Conservation (phyloP, 2,888 invertebrate species). For the Oligia strigilis region DNA sequence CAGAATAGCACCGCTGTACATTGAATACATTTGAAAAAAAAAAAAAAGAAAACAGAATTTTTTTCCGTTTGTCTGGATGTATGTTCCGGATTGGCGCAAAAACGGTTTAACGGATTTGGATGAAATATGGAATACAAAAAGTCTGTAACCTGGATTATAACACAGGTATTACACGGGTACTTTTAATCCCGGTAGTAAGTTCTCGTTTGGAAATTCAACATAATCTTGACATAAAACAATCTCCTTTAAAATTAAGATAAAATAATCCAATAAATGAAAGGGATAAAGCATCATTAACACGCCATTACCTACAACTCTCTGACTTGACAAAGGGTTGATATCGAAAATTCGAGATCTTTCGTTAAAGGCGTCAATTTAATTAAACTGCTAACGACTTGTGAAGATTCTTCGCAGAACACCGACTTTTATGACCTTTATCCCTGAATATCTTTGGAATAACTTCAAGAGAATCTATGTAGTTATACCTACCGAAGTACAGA, state of each 20-base stretch:
- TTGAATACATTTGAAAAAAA: neutral
- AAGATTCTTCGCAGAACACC: slow-evolving; percentile 25
- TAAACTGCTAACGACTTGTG: slow-evolving; percentile 44
- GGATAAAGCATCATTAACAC: slow-evolving; percentile 25
- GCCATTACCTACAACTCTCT: slow-evolving; percentile 22
- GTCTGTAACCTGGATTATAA: neutral
- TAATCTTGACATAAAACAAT: neutral
- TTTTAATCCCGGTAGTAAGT: neutral
- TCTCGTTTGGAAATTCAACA: neutral
- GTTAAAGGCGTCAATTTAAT: slow-evolving; percentile 34
- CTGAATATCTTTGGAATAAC: slow-evolving; percentile 19
- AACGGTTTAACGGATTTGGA: neutral
- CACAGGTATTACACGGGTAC: neutral
- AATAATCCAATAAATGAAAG: slow-evolving; percentile 1
- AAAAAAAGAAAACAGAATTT: neutral
- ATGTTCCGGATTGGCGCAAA: neutral
- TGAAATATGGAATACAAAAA: neutral
- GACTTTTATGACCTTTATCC: slow-evolving; percentile 10
- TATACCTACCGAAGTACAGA: neutral
- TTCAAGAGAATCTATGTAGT: slow-evolving; percentile 9
- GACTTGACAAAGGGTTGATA: slow-evolving; percentile 32
- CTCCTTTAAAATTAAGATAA: neutral
- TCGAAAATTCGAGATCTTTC: slow-evolving; percentile 28
- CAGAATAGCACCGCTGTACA: neutral
- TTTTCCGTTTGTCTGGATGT: neutral